phyloP scores from a whole-genome alignment of 2,888 invertebrate species.

The Eupithecia subumbrata region DNA sequence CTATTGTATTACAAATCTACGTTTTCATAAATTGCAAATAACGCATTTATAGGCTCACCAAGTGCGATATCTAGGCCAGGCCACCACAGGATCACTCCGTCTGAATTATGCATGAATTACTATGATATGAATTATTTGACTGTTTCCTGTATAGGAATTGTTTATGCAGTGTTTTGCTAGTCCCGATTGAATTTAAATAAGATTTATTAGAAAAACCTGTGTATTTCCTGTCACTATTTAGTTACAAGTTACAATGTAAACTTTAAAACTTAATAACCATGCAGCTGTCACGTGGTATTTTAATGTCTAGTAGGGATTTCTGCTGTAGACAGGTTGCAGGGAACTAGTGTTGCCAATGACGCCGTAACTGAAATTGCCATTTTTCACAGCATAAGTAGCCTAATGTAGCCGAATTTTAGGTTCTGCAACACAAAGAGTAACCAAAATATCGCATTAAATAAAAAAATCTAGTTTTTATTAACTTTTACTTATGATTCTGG shows the following conservation, averaged over 20 bases:
- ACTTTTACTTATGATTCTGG: too few species aligned
- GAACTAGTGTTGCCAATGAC: not conserved
- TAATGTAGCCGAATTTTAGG: too few species aligned
- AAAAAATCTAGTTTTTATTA: too few species aligned
- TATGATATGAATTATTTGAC: constrained; percentile 44
- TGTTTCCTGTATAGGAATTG: constrained; percentile 49
- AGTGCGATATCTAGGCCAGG: constrained; percentile 56
- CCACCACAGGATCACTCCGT: constrained; percentile 50
- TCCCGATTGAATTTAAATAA: constrained; percentile 15
- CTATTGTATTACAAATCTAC: constrained; percentile 18
- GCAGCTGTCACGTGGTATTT: not conserved
- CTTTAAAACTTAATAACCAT: not conserved
- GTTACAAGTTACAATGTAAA: not conserved
- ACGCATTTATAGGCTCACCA: constrained; percentile 51
- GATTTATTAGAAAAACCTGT: not conserved
- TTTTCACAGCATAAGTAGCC: too few species aligned
- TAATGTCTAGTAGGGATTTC: not conserved
- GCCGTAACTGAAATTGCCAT: too few species aligned
- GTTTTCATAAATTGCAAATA: constrained; percentile 30
- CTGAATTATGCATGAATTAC: constrained; percentile 60
- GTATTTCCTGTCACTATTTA: not conserved
- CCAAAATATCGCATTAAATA: too few species aligned
- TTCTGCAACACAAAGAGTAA: too few species aligned
- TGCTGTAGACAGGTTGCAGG: not conserved
- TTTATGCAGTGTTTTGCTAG: constrained; percentile 14